These are phyloP conservation scores for Diphyllodes magnificus DNA, from an alignment of 2,113 vertebrate genomes.

Conservation along the genomic window DNA sequence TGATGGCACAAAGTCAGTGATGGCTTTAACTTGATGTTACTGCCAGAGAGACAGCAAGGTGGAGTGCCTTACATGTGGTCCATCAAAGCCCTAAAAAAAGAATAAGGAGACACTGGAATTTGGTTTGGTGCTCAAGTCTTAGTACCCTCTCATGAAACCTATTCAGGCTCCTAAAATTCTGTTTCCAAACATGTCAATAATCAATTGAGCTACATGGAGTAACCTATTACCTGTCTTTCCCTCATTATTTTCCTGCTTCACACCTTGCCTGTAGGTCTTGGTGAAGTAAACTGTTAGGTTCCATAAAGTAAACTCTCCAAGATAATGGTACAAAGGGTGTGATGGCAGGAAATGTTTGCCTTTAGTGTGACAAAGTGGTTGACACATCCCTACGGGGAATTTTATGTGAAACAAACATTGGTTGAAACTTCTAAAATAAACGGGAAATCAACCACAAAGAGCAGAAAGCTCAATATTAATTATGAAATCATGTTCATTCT, in stretches of 20 bases:
- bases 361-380: neutral
- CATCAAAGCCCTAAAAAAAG: neutral
- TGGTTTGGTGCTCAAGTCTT: neutral
- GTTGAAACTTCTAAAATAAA: neutral
- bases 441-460: neutral
- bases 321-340: neutral
- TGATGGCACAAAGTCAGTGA: neutral
- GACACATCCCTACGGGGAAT: neutral
- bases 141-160: neutral
- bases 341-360: neutral
- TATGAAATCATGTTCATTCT: neutral
- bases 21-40: neutral
- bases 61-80: neutral
- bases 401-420: neutral
- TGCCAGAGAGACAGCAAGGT: neutral
- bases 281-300: neutral
- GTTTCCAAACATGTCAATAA: neutral
- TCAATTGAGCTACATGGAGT: neutral
- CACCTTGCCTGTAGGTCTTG: neutral
- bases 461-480: neutral
- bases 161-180: neutral
- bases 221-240: neutral
- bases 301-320: neutral
- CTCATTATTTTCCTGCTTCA: neutral
- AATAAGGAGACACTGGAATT: neutral